Evolutionary conservation across 1,140 invertebrate species (phyloP).

Genomic region (Phocides pigmalion): DNA sequence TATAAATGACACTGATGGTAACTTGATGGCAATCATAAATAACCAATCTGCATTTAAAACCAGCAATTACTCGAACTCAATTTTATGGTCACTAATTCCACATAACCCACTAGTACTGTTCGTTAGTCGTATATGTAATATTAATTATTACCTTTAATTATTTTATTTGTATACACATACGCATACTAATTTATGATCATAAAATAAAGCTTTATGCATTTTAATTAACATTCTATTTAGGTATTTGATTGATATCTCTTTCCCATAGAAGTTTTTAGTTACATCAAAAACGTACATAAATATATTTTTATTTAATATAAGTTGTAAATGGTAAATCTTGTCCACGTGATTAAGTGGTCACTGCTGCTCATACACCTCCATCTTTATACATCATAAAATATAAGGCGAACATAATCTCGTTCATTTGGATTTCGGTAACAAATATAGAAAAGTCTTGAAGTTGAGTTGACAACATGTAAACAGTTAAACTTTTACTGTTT

Average conservation of each 20-base stretch:
- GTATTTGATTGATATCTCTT: neutral
- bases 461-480: no score
- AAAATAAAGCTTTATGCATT: neutral
- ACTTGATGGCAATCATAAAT: conserved; percentile 20
- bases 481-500: no score
- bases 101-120: neutral
- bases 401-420: no score
- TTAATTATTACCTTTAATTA: conserved; percentile 7
- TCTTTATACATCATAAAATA: no score
- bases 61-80: conserved; percentile 11
- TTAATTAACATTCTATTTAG: neutral
- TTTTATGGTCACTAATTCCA: conserved; percentile 31
- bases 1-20: conserved; percentile 20
- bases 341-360: no score
- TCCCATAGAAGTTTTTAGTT: neutral
- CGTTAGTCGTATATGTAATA: neutral
- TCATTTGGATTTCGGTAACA: no score
- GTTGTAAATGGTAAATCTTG: no score
- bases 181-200: neutral
- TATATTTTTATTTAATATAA: no score
- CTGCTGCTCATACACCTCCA: no score
- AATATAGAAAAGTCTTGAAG: no score
- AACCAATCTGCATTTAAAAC: conserved; percentile 30
- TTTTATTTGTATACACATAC: neutral
- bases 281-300: no score